phyloP scores from a whole-genome alignment of 2,797 vertebrate genomes.

The Artibeus lituratus region DNA sequence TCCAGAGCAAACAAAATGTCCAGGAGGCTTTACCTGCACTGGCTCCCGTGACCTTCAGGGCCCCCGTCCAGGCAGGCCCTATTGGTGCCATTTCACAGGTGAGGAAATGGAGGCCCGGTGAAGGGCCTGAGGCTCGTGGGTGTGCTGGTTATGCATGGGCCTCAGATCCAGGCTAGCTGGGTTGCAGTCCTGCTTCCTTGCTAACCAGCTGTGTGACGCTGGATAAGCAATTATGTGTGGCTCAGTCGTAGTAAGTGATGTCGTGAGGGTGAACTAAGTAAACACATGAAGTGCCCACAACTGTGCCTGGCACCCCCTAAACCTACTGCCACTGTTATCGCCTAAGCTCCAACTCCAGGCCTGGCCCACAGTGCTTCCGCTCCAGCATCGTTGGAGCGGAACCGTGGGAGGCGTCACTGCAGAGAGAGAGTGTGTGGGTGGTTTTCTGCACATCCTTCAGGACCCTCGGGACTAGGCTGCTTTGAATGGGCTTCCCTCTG shows the following conservation, averaged over 20 bases:
- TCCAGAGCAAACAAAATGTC: neutral
- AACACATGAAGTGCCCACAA: neutral
- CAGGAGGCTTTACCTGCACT: neutral
- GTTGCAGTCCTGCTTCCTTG: neutral
- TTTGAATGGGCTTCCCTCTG: neutral
- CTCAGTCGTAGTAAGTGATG: neutral
- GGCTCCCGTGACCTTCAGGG: neutral
- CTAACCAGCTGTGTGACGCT: neutral
- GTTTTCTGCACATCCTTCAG: neutral
- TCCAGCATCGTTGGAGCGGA: neutral
- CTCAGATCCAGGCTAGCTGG: neutral
- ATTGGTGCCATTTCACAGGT: neutral
- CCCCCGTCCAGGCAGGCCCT: neutral
- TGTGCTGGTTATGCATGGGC: neutral
- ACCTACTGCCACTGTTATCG: neutral
- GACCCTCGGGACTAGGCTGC: neutral
- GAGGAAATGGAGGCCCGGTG: neutral
- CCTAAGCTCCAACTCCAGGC: neutral
- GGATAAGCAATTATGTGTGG: neutral
- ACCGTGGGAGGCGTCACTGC: neutral
- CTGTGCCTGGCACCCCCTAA: fast-evolving
- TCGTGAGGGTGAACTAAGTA: neutral
- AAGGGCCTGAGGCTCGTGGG: neutral
- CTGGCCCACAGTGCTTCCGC: neutral
- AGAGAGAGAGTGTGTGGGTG: neutral